Conservation (phyloP, 2,888 invertebrate species). For the Phalera bucephala region DNA sequence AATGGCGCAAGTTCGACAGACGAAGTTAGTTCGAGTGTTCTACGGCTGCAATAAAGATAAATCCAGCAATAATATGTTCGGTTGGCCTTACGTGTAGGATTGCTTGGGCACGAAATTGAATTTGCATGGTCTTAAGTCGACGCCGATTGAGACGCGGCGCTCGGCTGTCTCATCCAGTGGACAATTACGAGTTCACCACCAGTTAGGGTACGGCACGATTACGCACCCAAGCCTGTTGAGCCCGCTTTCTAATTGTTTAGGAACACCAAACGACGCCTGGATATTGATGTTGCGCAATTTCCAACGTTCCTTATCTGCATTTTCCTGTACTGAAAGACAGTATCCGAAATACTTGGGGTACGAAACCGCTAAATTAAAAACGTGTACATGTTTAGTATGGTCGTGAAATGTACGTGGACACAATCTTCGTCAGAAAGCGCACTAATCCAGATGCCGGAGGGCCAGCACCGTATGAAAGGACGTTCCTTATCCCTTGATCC, state of each 20-base stretch:
- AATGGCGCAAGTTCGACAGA: conserved; percentile 82
- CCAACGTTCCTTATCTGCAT: background rate
- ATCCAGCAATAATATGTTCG: conserved; percentile 82
- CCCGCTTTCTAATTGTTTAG: conserved; percentile 39
- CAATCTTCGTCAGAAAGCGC: conserved; percentile 67
- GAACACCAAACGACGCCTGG: conserved; percentile 31
- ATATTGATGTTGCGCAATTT: conserved; percentile 25
- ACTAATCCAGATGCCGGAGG: conserved; percentile 76
- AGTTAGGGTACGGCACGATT: conserved; percentile 55
- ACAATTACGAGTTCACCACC: conserved; percentile 68
- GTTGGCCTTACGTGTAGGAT: conserved; percentile 78
- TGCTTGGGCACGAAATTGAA: conserved; percentile 80
- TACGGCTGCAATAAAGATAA: conserved; percentile 82
- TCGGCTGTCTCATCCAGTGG: conserved; percentile 58
- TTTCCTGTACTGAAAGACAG: background rate
- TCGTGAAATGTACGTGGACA: conserved; percentile 53
- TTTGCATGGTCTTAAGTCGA: conserved; percentile 82
- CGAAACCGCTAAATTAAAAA: background rate
- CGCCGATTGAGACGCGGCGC: conserved; percentile 67
- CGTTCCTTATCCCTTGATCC: conserved; percentile 82
- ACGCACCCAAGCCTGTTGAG: conserved; percentile 53
- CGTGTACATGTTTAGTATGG: conserved; percentile 25
- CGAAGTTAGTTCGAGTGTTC: conserved; percentile 81
- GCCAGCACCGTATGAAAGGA: conserved; percentile 77
- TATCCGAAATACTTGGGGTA: background rate